Conservation (phyloP, 2,113 vertebrate genomes). For the Calypte anna region DNA sequence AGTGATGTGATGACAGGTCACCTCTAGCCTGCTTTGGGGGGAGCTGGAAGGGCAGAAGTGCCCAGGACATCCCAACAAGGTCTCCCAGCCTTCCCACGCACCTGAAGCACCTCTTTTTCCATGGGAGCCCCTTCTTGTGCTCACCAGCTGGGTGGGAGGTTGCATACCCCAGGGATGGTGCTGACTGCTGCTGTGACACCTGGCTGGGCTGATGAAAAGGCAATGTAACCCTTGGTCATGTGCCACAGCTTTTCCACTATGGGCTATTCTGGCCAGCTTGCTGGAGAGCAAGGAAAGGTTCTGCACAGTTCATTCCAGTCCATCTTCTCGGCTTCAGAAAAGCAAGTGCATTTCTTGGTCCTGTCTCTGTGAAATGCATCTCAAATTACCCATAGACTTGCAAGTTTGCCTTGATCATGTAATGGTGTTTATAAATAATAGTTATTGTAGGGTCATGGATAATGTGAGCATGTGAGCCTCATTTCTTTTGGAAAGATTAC, state of each 20-base stretch:
- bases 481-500: not conserved
- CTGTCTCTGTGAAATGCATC: not conserved
- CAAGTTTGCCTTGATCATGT: not conserved
- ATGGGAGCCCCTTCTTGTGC: not conserved
- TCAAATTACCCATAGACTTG: not conserved
- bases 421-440: conserved; percentile 14
- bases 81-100: not conserved
- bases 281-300: not conserved
- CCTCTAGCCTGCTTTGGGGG: not conserved
- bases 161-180: not conserved
- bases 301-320: not conserved
- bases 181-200: not conserved
- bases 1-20: not conserved
- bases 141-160: not conserved
- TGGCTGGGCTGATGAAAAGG: not conserved
- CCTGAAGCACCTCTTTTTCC: not conserved
- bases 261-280: not conserved
- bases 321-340: not conserved
- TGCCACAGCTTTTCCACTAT: not conserved
- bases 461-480: not conserved
- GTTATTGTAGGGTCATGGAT: not conserved
- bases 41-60: not conserved
- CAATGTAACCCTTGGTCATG: not conserved
- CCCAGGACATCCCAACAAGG: not conserved
- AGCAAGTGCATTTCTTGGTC: not conserved